Conservation (phyloP, 2,113 vertebrate species). For the Mirza zaza region DNA sequence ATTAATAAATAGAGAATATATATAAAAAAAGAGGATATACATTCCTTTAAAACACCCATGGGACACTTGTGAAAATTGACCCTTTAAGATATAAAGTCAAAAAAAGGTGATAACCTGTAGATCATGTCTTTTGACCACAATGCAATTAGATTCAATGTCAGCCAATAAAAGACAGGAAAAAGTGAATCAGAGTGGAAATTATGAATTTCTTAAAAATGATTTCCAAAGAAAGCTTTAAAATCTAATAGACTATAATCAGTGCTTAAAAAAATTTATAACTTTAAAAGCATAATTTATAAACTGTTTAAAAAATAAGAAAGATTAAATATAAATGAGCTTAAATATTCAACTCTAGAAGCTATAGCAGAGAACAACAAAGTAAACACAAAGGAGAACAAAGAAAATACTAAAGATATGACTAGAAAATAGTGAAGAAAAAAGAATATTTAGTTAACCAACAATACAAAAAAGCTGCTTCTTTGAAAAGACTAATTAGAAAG, state of each 20-base stretch:
- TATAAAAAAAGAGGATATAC: no score
- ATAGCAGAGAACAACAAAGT: not conserved
- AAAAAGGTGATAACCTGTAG: not conserved
- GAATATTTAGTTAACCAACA: not conserved
- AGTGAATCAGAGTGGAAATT: no score
- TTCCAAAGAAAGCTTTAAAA: not conserved
- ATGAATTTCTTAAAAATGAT: not conserved
- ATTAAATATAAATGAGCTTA: not conserved
- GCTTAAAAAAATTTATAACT: not conserved
- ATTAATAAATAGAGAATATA: not conserved
- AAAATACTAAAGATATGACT: not conserved
- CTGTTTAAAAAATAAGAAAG: not conserved
- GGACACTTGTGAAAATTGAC: not conserved
- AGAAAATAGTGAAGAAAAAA: not conserved
- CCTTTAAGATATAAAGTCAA: not conserved
- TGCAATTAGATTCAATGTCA: not conserved
- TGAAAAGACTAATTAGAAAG: not conserved
- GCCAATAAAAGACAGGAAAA: not conserved
- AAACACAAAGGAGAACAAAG: not conserved
- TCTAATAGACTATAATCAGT: not conserved
- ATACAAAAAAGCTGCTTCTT: not conserved
- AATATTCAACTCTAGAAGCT: not conserved
- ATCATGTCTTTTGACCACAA: not conserved
- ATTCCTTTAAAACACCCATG: not conserved
- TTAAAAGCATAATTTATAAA: not conserved